Evolutionary conservation across 2,888 invertebrate genomes (phyloP).

Genomic region (Ypsolopha sequella): DNA sequence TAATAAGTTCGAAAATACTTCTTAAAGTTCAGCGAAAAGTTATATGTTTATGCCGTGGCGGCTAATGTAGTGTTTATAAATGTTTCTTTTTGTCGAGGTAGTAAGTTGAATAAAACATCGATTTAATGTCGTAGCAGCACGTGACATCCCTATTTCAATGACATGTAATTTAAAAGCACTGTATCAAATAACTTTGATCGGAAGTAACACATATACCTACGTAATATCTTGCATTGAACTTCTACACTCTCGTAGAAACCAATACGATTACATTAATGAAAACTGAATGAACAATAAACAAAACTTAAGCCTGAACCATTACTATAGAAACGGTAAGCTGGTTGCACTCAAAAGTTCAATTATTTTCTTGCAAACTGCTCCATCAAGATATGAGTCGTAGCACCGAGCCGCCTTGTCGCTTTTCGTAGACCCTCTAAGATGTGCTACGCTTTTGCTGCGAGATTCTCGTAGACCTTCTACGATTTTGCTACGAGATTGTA

Average conservation of each 20-base stretch:
- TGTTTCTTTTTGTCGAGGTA: neutral
- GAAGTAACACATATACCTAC: no score
- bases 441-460: neutral
- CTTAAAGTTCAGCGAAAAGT: constrained; percentile 10
- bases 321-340: no score
- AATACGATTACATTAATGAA: no score
- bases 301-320: no score
- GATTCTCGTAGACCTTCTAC: no score
- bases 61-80: neutral
- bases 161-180: neutral
- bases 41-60: constrained; percentile 1
- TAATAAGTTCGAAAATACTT: constrained; percentile 23
- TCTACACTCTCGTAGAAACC: no score
- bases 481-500: no score
- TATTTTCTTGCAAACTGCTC: neutral
- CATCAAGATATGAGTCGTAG: neutral
- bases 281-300: no score
- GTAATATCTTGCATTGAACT: no score
- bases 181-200: neutral
- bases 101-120: neutral
- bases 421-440: neutral
- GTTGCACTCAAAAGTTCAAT: neutral
- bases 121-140: neutral
- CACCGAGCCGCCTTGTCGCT: neutral
- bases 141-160: neutral